Evolutionary conservation across 1,140 invertebrate species (phyloP).

Genomic region (Brachionus plicatilis): DNA sequence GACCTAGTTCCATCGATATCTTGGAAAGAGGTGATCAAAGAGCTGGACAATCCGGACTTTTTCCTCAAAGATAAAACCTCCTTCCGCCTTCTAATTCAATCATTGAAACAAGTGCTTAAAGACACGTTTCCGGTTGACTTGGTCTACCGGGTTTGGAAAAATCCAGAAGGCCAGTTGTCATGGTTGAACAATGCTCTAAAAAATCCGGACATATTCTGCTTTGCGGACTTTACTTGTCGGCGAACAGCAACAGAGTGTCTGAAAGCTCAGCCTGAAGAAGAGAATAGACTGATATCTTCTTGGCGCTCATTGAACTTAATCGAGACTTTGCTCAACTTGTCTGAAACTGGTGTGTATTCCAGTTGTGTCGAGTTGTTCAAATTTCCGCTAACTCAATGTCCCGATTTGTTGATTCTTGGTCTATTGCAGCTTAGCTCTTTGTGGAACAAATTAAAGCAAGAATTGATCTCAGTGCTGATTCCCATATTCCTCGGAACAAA

Average conservation of each 20-base stretch:
- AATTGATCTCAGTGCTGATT: constrained; percentile 75
- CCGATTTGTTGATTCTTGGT: constrained; percentile 80
- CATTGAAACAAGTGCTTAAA: constrained; percentile 67
- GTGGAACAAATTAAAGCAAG: constrained; percentile 62
- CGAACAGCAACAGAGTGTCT: constrained; percentile 78
- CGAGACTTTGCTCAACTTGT: constrained; percentile 75
- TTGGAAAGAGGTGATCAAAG: constrained; percentile 84
- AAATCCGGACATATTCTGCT: constrained; percentile 85
- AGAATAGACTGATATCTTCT: constrained; percentile 13
- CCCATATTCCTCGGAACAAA: constrained; percentile 87
- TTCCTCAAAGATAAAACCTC: constrained; percentile 76
- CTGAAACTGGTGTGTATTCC: constrained; percentile 69
- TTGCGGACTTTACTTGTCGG: constrained; percentile 78
- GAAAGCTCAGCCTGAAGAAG: constrained; percentile 77
- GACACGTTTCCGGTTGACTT: constrained; percentile 74
- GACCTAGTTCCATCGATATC: constrained; percentile 70
- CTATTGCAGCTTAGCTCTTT: constrained; percentile 67
- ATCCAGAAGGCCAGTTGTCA: constrained; percentile 80
- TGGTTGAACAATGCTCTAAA: constrained; percentile 73
- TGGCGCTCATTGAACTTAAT: constrained; percentile 76
- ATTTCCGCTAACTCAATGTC: constrained; percentile 82
- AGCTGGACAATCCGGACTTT: constrained; percentile 84
- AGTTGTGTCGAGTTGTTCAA: constrained; percentile 79
- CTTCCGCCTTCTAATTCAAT: constrained; percentile 71
- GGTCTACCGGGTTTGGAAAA: constrained; percentile 82